These are phyloP conservation scores for Paguma larvata DNA, from an alignment of 2,797 vertebrate species.

Conservation along the genomic window DNA sequence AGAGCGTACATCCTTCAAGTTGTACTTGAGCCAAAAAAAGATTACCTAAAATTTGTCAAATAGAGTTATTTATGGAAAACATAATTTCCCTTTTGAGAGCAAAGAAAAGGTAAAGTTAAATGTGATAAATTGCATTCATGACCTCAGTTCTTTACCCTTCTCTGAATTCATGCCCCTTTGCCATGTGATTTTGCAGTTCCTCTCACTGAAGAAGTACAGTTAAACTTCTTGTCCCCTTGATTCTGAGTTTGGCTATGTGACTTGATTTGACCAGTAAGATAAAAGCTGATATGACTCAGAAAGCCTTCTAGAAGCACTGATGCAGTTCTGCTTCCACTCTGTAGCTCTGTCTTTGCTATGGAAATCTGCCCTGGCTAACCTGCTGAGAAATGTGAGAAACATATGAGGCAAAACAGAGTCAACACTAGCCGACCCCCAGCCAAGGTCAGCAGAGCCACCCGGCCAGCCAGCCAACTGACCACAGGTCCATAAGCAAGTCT, in stretches of 20 bases:
- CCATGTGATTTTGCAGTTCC: background rate
- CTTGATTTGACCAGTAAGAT: background rate
- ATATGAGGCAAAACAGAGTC: background rate
- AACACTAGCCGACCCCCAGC: background rate
- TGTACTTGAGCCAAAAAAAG: background rate
- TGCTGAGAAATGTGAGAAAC: background rate
- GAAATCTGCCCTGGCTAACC: background rate
- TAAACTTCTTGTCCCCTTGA: background rate
- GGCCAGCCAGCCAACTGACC: background rate
- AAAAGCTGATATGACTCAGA: background rate
- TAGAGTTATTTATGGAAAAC: background rate
- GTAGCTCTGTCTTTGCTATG: background rate
- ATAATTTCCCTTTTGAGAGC: background rate
- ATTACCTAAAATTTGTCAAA: background rate
- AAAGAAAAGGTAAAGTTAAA: background rate
- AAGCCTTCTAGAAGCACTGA: background rate
- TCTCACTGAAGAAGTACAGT: background rate
- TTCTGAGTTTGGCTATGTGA: background rate
- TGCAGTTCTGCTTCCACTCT: background rate
- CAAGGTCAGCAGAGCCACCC: background rate
- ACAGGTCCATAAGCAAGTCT: background rate
- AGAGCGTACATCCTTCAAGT: background rate
- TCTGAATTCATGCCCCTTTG: background rate
- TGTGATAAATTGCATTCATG: background rate
- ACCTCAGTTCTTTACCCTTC: background rate